Evolutionary conservation across 2,797 vertebrate species (phyloP).

Genomic region (Clarias platycephalus): DNA sequence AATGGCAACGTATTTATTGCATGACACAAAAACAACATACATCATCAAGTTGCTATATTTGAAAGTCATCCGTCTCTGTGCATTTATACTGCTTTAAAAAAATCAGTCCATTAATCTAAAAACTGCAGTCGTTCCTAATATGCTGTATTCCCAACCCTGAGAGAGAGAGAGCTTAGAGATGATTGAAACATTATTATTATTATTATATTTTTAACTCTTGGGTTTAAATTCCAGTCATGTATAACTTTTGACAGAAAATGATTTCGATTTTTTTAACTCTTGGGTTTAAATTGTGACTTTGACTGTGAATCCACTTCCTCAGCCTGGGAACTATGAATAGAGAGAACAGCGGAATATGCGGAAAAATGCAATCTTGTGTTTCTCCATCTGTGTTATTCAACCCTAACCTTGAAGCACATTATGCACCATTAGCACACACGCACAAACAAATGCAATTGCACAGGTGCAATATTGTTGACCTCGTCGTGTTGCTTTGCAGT

Average conservation of each 20-base stretch:
- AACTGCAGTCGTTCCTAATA: conserved; percentile 55
- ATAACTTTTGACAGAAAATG: conserved; percentile 58
- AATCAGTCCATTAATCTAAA: neutral
- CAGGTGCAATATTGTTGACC: conserved; percentile 55
- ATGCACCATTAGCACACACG: conserved; percentile 50
- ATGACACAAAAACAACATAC: neutral
- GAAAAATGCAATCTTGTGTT: conserved; percentile 44
- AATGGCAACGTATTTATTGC: neutral
- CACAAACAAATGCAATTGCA: conserved; percentile 41
- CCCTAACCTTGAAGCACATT: conserved; percentile 52
- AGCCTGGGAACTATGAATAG: conserved; percentile 42
- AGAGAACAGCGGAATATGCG: conserved; percentile 34
- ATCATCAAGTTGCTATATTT: neutral
- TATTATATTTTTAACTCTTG: conserved; percentile 16
- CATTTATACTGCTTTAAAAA: neutral
- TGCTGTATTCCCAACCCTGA: conserved; percentile 54
- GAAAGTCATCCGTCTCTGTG: conserved; percentile 3
- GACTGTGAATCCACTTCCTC: conserved; percentile 32
- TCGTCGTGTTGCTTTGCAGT: conserved; percentile 54
- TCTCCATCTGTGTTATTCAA: conserved; percentile 51
- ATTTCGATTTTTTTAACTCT: conserved; percentile 52
- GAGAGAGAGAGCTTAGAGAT: neutral
- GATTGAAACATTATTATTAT: neutral
- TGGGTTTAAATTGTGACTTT: conserved; percentile 40
- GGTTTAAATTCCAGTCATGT: conserved; percentile 69